Percentiles rank a stretch among this genome's conserved stretches.
phyloP scores from a whole-genome alignment of 2,113 vertebrate species.

The Corythornis vintsioides region DNA sequence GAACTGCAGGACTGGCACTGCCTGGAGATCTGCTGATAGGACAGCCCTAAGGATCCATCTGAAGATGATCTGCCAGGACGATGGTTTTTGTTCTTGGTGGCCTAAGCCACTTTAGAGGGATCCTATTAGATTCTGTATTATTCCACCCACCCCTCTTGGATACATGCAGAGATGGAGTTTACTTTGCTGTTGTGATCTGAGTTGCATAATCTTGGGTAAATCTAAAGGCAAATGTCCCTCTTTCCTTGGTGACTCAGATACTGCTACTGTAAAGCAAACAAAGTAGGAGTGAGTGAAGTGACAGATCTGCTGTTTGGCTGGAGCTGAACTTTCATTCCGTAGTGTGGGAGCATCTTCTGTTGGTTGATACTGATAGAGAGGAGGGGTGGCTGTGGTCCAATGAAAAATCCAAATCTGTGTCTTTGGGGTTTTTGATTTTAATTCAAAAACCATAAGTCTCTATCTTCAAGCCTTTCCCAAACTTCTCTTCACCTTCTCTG shows the following conservation, averaged over 20 bases:
- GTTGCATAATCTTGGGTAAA: background rate
- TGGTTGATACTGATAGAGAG: background rate
- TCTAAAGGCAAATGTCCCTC: background rate
- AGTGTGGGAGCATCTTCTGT: background rate
- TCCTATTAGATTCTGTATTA: background rate
- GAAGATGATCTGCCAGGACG: background rate
- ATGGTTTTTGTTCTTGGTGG: background rate
- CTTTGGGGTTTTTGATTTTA: background rate
- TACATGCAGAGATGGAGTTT: background rate
- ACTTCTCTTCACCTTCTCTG: background rate
- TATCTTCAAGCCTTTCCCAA: background rate
- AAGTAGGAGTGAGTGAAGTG: background rate
- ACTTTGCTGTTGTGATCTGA: background rate
- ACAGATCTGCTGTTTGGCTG: background rate
- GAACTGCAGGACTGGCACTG: background rate
- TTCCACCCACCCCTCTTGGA: background rate
- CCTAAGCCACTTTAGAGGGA: background rate
- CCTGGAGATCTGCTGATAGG: background rate
- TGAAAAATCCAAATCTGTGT: background rate
- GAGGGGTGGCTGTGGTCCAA: background rate
- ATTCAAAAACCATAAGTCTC: rapidly evolving
- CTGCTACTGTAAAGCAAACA: background rate
- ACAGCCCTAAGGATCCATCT: background rate
- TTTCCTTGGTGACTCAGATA: background rate
- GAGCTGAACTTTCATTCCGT: background rate